These are phyloP conservation scores for Laspeyria flexula DNA, from an alignment of 2,888 invertebrate species.

Conservation along the genomic window DNA sequence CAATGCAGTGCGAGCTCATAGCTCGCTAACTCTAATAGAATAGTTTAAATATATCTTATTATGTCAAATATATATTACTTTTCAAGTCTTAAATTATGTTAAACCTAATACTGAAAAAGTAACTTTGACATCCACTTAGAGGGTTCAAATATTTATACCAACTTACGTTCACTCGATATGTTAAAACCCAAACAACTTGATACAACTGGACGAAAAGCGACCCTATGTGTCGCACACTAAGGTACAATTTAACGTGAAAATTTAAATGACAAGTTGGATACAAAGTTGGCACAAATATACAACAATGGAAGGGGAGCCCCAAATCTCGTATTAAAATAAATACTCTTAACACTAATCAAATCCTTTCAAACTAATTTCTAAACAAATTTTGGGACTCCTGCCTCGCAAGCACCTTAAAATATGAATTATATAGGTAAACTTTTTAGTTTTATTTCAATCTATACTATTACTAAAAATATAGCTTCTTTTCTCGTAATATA, in stretches of 20 bases:
- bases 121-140: constrained; percentile 59
- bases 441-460: constrained; percentile 58
- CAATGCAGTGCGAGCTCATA: constrained; percentile 53
- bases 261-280: constrained; percentile 33
- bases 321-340: constrained; percentile 68
- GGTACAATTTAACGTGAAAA: constrained; percentile 20
- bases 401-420: constrained; percentile 73
- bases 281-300: constrained; percentile 79
- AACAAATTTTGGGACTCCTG: constrained; percentile 64
- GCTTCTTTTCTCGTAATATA: constrained; percentile 69
- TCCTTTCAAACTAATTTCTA: constrained; percentile 70
- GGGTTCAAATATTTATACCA: constrained; percentile 63
- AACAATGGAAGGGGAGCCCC: constrained; percentile 65
- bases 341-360: constrained; percentile 77
- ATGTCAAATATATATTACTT: constrained; percentile 69
- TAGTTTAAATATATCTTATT: constrained; percentile 53
- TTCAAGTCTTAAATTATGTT: constrained; percentile 73
- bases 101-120: constrained; percentile 83
- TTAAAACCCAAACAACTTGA: constrained; percentile 42
- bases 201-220: constrained; percentile 2
- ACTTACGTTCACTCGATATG: constrained; percentile 70
- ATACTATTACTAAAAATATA: constrained; percentile 71
- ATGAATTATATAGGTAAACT: constrained; percentile 56
- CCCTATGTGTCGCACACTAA: constrained; percentile 13
- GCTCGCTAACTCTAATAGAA: constrained; percentile 52